Percentiles rank a stretch among this genome's conserved stretches.
Evolutionary conservation across 1,140 invertebrate genomes (phyloP).

Genomic region (Eumeta japonica): DNA sequence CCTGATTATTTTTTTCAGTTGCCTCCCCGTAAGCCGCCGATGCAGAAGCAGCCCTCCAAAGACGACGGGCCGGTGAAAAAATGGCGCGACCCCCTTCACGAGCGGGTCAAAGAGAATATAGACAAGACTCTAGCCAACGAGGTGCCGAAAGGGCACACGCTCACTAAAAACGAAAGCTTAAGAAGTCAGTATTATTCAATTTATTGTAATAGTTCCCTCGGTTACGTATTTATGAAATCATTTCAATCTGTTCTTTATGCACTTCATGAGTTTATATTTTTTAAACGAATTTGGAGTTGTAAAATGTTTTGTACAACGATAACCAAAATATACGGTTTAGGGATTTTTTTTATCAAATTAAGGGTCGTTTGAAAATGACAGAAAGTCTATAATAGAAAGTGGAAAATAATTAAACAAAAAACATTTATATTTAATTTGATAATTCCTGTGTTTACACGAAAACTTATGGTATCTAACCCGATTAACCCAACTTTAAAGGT

Average conservation of each 20-base stretch:
- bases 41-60: slow-evolving; percentile 49
- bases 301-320: too few relatives aligned
- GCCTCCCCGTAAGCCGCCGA: slow-evolving; percentile 43
- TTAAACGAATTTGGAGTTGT: background rate
- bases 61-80: slow-evolving; percentile 51
- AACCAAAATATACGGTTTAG: too few relatives aligned
- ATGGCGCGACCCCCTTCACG: slow-evolving; percentile 52
- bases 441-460: too few relatives aligned
- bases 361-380: too few relatives aligned
- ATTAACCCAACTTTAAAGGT: too few relatives aligned
- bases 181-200: slow-evolving; percentile 56
- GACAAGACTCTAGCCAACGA: slow-evolving; percentile 52
- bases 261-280: background rate
- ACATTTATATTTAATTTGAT: too few relatives aligned
- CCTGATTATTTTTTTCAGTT: slow-evolving; percentile 28
- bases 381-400: too few relatives aligned
- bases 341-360: too few relatives aligned
- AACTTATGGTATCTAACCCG: too few relatives aligned
- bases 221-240: background rate
- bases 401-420: too few relatives aligned
- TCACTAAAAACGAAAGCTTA: slow-evolving; percentile 55
- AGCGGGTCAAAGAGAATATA: slow-evolving; percentile 53
- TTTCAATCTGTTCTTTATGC: background rate
- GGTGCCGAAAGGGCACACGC: slow-evolving; percentile 49
- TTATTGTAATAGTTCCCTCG: too few relatives aligned